Conservation (phyloP, 2,797 vertebrate species). For the Chrosomus eos region DNA sequence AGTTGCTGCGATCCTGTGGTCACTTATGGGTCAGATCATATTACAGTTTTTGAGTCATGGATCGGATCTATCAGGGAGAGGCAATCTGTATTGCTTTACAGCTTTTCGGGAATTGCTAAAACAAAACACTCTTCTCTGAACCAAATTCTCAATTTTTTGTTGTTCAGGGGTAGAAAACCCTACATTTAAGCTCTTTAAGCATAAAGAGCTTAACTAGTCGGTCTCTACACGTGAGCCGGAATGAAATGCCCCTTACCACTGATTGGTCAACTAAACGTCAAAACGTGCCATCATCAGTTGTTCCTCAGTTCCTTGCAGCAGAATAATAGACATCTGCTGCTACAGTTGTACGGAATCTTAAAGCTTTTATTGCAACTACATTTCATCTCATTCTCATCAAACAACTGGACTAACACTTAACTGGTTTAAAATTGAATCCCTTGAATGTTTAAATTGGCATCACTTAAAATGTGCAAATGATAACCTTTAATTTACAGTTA, state of each 20-base stretch:
- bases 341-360: background rate
- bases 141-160: background rate
- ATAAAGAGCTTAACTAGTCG: background rate
- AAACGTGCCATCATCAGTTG: background rate
- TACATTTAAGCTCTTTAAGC: too few relatives aligned
- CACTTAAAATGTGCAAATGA: background rate
- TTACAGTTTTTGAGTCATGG: background rate
- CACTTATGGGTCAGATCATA: background rate
- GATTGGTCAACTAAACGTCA: background rate
- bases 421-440: background rate
- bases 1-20: background rate
- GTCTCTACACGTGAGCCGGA: background rate
- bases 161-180: background rate
- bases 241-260: background rate
- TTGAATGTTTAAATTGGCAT: too few relatives aligned
- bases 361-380: background rate
- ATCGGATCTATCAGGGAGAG: background rate
- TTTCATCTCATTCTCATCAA: background rate
- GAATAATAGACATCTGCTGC: background rate
- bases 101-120: background rate
- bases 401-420: background rate
- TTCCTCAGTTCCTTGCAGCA: background rate
- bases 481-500: background rate
- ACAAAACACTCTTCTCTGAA: background rate
- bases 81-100: background rate